phyloP scores from a whole-genome alignment of 2,888 invertebrate genomes.

The Invenusta paracnida region DNA sequence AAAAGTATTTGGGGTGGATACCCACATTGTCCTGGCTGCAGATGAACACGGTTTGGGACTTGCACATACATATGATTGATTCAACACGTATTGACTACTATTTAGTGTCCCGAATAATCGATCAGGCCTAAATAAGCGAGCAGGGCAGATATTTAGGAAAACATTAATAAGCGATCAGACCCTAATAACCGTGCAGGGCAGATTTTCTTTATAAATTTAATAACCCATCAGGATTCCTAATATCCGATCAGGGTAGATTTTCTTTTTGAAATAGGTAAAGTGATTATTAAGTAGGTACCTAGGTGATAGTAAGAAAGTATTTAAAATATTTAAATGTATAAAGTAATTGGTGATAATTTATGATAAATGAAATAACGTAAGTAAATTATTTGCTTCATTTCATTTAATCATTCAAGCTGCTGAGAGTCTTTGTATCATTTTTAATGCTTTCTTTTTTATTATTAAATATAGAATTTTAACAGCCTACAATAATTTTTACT shows the following conservation, averaged over 20 bases:
- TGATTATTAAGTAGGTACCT: no score
- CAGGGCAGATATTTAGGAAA: background rate
- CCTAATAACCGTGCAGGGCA: conserved; percentile 26
- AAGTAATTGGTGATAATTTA: background rate
- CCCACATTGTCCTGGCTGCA: background rate
- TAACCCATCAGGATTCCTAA: background rate
- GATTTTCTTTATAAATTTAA: conserved; percentile 22
- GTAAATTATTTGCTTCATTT: background rate
- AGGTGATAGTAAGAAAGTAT: background rate
- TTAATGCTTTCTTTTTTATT: conserved; percentile 29
- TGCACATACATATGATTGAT: no score
- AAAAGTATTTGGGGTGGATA: background rate
- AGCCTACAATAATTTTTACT: conserved; percentile 29
- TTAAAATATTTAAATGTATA: background rate
- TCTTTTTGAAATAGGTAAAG: no score
- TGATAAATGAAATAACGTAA: background rate
- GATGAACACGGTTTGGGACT: background rate
- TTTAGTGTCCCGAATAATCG: background rate
- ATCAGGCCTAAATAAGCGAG: background rate
- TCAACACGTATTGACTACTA: no score
- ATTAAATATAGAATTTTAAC: conserved; percentile 23
- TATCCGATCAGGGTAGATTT: no score
- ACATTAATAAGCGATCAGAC: conserved; percentile 2
- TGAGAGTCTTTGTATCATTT: conserved; percentile 29
- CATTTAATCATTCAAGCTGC: conserved; percentile 18